Conservation (phyloP, 2,888 invertebrate genomes). For the Epinotia demarniana region DNA sequence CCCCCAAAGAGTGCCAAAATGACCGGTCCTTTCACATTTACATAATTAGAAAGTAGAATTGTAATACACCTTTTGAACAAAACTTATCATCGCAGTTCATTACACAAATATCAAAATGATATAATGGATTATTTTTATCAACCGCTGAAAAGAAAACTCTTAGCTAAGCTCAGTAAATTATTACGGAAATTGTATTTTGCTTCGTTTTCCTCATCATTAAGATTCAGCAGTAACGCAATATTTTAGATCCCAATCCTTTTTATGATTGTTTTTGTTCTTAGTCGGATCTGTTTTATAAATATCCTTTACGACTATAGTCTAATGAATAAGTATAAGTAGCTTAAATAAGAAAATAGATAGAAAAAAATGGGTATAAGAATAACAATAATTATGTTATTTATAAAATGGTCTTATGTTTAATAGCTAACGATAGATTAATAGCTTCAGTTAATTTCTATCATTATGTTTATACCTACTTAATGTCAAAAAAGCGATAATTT, state of each 20-base stretch:
- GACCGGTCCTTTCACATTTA: no score
- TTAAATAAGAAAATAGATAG: background rate
- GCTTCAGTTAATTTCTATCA: no score
- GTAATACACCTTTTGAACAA: background rate
- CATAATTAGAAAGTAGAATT: no score
- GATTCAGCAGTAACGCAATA: constrained; percentile 27
- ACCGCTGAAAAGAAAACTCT: background rate
- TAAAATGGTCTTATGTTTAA: no score
- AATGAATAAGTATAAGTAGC: background rate
- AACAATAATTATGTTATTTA: background rate
- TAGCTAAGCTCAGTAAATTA: background rate
- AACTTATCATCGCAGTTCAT: background rate
- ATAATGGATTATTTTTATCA: background rate
- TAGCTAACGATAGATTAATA: no score
- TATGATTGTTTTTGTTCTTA: constrained; percentile 26
- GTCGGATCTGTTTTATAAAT: constrained; percentile 12
- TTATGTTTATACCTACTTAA: no score
- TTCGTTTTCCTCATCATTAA: constrained; percentile 25
- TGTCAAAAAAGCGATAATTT: no score
- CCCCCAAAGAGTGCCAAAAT: no score
- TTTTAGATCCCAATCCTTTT: constrained; percentile 29
- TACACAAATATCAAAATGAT: no score
- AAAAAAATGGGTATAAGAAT: background rate
- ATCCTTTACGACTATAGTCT: constrained; percentile 6
- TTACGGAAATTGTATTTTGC: constrained; percentile 18